Conservation (phyloP, 2,113 vertebrate species). For the Pampusana beccarii region DNA sequence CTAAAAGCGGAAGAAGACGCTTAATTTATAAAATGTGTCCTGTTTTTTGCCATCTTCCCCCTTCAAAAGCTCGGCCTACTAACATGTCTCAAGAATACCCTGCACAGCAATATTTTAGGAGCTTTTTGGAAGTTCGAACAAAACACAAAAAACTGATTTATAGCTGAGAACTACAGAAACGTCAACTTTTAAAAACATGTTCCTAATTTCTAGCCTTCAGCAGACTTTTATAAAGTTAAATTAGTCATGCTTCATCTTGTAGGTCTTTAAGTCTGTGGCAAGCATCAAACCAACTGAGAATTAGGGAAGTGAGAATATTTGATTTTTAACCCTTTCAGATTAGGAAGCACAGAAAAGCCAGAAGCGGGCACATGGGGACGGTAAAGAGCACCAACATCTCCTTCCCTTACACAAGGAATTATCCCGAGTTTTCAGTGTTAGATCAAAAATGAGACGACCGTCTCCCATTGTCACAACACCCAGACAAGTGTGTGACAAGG, state of each 20-base stretch:
- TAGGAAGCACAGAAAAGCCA: background rate
- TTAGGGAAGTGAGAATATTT: background rate
- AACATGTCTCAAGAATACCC: background rate
- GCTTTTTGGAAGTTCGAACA: conserved; percentile 2
- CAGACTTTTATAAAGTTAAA: conserved; percentile 18
- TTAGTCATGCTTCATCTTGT: conserved; percentile 28
- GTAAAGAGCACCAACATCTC: background rate
- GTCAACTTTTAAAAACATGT: conserved; percentile 19
- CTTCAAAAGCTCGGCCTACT: conserved; percentile 6
- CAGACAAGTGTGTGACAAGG: background rate
- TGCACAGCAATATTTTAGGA: background rate
- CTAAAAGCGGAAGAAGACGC: conserved; percentile 1
- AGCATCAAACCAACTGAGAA: conserved; percentile 14
- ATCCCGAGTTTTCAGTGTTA: background rate
- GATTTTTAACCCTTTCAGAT: conserved; percentile 18
- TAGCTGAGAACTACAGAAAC: background rate
- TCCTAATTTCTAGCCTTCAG: conserved; percentile 18
- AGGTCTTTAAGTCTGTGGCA: background rate
- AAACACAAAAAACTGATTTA: conserved; percentile 1
- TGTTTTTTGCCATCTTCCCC: background rate
- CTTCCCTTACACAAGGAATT: background rate
- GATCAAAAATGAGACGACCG: background rate
- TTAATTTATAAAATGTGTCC: conserved; percentile 13
- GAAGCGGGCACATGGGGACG: background rate
- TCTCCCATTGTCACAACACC: background rate